phyloP scores from a whole-genome alignment of 2,113 vertebrate genomes.

The Laterallus jamaicensis region DNA sequence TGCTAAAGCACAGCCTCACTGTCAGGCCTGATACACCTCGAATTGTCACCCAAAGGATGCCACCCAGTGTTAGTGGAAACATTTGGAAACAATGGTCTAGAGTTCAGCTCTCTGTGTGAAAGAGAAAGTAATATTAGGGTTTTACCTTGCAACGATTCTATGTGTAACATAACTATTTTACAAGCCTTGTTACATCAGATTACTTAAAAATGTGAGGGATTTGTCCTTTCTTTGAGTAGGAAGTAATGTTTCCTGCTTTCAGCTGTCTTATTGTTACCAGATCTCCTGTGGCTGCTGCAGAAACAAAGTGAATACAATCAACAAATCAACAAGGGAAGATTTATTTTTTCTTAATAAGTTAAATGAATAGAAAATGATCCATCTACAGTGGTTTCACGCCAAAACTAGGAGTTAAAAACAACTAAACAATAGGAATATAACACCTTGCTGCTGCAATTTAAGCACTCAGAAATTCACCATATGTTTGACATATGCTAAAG shows the following conservation, averaged over 20 bases:
- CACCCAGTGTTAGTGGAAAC: not conserved
- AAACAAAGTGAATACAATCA: slow-evolving; percentile 20
- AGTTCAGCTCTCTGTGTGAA: not conserved
- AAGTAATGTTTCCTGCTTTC: not conserved
- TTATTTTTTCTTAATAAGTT: slow-evolving; percentile 1
- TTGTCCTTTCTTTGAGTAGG: not conserved
- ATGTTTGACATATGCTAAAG: slow-evolving; percentile 40
- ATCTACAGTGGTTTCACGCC: not conserved
- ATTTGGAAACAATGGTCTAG: not conserved
- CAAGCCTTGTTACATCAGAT: not conserved
- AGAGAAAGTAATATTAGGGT: not conserved
- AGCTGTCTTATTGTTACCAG: not conserved
- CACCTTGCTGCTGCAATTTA: not conserved
- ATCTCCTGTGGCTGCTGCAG: not conserved
- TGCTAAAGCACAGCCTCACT: not conserved
- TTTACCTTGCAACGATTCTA: not conserved
- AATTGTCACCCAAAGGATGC: not conserved
- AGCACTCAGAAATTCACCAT: slow-evolving; percentile 43
- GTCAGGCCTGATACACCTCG: not conserved
- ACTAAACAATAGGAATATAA: not conserved
- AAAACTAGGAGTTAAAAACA: not conserved
- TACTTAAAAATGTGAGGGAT: not conserved
- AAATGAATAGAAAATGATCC: not conserved
- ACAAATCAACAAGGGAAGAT: not conserved
- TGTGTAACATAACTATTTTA: not conserved